Conservation (phyloP, 2,797 vertebrate species). For the Austrolebias charrua region DNA sequence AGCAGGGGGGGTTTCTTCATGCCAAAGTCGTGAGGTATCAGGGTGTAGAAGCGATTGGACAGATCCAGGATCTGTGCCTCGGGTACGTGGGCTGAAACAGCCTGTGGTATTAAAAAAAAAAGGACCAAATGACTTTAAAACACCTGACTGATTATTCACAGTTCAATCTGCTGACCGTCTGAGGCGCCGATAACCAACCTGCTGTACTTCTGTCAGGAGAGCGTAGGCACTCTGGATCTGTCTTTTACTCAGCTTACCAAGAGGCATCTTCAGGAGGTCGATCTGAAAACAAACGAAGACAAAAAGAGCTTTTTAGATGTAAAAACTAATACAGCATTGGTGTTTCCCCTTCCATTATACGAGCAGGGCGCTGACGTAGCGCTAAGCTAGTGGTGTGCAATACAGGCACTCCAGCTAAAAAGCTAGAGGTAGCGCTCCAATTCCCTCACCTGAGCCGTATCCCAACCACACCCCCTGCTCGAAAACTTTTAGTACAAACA, state of each 20-base stretch:
- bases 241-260: conserved; percentile 96
- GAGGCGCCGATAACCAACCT: conserved; percentile 77
- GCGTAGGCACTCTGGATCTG: conserved; percentile 98
- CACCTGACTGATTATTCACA: background rate
- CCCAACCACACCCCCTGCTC: too few species aligned
- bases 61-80: conserved; percentile 93
- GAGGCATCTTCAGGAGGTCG: conserved; percentile 98
- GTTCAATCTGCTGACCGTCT: background rate
- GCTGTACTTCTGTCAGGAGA: conserved; percentile 94
- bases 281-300: conserved; percentile 79
- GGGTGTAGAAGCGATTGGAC: conserved; percentile 97
- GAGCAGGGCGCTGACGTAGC: too few species aligned
- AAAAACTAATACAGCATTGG: too few species aligned
- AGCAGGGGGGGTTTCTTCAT: conserved; percentile 98
- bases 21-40: conserved; percentile 98
- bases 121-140: too few species aligned
- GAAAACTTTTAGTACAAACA: too few species aligned
- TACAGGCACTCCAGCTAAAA: too few species aligned
- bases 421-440: too few species aligned
- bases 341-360: too few species aligned
- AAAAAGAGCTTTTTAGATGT: background rate
- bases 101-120: conserved; percentile 68
- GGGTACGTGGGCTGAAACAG: conserved; percentile 83
- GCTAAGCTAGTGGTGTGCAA: too few species aligned
- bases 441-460: too few species aligned